Conservation (phyloP, 1,140 invertebrate species). For the Megathymus violae region DNA sequence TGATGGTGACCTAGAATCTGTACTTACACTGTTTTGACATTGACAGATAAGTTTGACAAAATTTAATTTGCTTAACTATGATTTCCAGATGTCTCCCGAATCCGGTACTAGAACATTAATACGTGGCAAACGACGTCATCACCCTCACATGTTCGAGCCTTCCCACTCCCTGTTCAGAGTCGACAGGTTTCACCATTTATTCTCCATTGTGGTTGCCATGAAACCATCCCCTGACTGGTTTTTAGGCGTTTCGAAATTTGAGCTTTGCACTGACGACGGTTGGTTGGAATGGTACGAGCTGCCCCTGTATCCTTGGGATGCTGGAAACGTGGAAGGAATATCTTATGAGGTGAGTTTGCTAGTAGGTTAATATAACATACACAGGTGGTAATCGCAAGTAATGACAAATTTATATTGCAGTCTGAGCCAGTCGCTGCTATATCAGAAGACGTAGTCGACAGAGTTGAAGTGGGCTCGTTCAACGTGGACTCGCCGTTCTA, state of each 20-base stretch:
- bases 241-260: slow-evolving; percentile 63
- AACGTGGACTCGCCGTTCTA: slow-evolving; percentile 71
- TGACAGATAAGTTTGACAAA: no score
- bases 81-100: slow-evolving; percentile 56
- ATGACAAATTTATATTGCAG: slow-evolving; percentile 55
- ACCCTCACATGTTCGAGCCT: slow-evolving; percentile 65
- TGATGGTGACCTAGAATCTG: no score
- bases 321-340: slow-evolving; percentile 67
- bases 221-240: slow-evolving; percentile 75
- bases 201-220: slow-evolving; percentile 65
- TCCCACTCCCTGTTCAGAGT: slow-evolving; percentile 67
- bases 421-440: slow-evolving; percentile 55
- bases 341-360: slow-evolving; percentile 64
- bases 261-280: slow-evolving; percentile 59
- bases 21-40: no score
- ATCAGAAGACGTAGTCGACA: slow-evolving; percentile 54
- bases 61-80: no score
- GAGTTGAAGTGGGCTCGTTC: slow-evolving; percentile 73
- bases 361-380: no score
- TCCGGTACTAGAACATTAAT: slow-evolving; percentile 66
- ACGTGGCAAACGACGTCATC: slow-evolving; percentile 59
- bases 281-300: slow-evolving; percentile 58
- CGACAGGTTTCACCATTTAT: slow-evolving; percentile 64
- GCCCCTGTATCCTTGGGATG: slow-evolving; percentile 72
- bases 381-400: no score